Evolutionary conservation across 1,140 invertebrate genomes (phyloP).

Genomic region (Macrobrachium rosenbergii): DNA sequence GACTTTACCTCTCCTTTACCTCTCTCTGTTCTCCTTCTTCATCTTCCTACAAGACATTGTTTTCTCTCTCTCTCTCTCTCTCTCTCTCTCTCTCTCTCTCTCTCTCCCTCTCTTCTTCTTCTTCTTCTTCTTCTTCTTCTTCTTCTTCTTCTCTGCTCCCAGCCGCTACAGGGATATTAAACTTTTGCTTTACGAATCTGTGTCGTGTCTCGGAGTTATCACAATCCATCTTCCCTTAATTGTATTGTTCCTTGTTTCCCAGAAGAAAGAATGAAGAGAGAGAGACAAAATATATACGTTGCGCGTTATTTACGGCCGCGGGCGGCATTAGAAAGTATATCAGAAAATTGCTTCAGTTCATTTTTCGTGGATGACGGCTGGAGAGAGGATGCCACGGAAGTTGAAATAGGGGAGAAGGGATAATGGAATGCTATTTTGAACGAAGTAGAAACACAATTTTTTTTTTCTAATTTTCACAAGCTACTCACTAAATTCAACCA

Average conservation of each 20-base stretch:
- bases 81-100: too few relatives aligned
- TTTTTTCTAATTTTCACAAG: too few relatives aligned
- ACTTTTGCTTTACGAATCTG: not conserved
- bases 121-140: not conserved
- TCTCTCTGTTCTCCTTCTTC: not conserved
- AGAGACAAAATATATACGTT: not conserved
- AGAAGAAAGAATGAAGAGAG: constrained; percentile 12
- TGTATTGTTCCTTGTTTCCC: not conserved
- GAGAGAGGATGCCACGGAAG: too few relatives aligned
- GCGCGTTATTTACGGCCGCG: too few relatives aligned
- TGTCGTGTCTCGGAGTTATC: not conserved
- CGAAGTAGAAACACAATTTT: too few relatives aligned
- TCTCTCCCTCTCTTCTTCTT: not conserved
- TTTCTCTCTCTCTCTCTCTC: not conserved
- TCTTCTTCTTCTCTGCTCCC: not conserved
- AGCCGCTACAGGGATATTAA: not conserved
- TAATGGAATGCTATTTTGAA: too few relatives aligned
- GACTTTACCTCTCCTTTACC: too few relatives aligned
- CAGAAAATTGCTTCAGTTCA: too few relatives aligned
- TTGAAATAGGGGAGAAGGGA: too few relatives aligned
- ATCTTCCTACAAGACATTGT: not conserved
- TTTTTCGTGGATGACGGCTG: too few relatives aligned
- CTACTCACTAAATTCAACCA: too few relatives aligned
- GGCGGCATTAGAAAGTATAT: too few relatives aligned
- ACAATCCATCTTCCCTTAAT: not conserved